Percentiles rank a stretch among this genome's conserved stretches.
Conservation (phyloP, 2,113 vertebrate genomes). For the Tyto alba region DNA sequence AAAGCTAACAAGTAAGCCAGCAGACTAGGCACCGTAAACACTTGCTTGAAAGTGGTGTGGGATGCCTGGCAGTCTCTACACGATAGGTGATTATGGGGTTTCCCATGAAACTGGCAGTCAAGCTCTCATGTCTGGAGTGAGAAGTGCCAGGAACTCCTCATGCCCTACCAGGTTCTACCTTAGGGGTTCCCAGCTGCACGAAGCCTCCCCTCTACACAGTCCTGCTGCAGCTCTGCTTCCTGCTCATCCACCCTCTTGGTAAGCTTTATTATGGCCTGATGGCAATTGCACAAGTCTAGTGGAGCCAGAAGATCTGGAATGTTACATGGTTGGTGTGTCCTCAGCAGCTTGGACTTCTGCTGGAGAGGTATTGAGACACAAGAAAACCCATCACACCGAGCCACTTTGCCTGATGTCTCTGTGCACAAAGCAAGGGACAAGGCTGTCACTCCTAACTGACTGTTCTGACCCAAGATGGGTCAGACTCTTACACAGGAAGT, state of each 20-base stretch:
- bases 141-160: background rate
- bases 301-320: background rate
- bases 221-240: background rate
- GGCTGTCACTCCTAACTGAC: background rate
- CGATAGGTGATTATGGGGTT: background rate
- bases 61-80: background rate
- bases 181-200: background rate
- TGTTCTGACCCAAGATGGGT: background rate
- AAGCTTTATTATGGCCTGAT: background rate
- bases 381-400: background rate
- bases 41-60: background rate
- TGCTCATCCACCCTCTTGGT: background rate
- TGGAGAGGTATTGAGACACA: background rate
- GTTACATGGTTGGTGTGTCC: background rate
- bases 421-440: conserved; percentile 2
- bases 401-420: background rate
- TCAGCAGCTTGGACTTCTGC: background rate
- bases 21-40: background rate
- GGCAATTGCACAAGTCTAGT: background rate
- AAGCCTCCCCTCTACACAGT: background rate
- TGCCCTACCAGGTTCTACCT: background rate
- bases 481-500: background rate
- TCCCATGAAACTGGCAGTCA: background rate
- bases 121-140: background rate
- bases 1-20: background rate